A percentile compares a stretch with the other conserved stretches of the same genome.
Evolutionary conservation across 92 coral and sea anemone genomes (phyloP).

Genomic region (Montipora capitata): DNA sequence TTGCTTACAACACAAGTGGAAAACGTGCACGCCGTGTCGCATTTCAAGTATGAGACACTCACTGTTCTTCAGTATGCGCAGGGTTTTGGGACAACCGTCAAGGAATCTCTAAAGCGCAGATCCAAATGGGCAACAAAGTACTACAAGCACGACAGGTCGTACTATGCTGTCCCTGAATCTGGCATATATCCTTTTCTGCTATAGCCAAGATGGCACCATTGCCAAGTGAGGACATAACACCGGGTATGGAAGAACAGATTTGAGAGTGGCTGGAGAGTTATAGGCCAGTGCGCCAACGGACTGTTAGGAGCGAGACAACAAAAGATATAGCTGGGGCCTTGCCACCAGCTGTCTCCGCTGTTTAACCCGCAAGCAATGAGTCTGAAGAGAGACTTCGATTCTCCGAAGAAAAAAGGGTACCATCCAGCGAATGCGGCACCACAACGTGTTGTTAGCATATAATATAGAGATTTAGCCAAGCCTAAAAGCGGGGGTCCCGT

Average conservation of each 20-base stretch:
- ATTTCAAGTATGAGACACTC: slow-evolving; percentile 28
- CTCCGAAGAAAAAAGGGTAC: too few species aligned
- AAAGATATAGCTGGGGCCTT: neutral
- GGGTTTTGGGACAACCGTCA: too few species aligned
- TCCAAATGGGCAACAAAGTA: slow-evolving; percentile 19
- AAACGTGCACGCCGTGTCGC: neutral
- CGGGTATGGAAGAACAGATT: slow-evolving; percentile 23
- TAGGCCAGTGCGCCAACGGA: too few species aligned
- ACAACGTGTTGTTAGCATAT: too few species aligned
- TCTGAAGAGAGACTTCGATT: too few species aligned
- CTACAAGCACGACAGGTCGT: slow-evolving; percentile 60
- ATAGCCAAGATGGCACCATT: slow-evolving; percentile 47
- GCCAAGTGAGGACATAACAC: slow-evolving; percentile 1
- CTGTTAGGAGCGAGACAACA: too few species aligned
- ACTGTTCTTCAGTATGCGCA: neutral
- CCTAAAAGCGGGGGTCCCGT: too few species aligned
- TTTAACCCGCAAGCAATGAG: too few species aligned
- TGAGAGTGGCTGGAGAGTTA: slow-evolving; percentile 33
- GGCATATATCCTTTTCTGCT: slow-evolving; percentile 26
- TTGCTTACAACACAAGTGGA: neutral
- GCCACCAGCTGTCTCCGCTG: too few species aligned
- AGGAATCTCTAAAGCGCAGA: too few species aligned
- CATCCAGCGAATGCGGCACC: too few species aligned
- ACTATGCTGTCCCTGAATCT: slow-evolving; percentile 44
- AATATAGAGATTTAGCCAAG: too few species aligned